Conservation (phyloP, 2,113 vertebrate species). For the Pachypanchax playfairii region DNA sequence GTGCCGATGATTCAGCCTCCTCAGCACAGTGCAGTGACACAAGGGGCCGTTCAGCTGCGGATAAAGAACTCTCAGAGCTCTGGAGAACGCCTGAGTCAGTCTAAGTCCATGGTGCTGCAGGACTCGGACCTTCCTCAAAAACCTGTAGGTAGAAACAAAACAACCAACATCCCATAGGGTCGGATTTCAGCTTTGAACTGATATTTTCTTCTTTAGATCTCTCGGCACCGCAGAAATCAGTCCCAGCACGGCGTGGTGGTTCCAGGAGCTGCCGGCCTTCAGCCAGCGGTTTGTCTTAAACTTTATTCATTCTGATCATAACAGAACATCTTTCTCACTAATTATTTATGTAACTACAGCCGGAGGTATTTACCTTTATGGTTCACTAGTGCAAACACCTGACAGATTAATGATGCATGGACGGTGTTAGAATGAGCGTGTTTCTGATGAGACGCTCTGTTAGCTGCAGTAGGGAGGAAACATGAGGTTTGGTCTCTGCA, state of each 20-base stretch:
- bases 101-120: slow-evolving; percentile 78
- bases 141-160: slow-evolving; percentile 50
- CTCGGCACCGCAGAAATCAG: slow-evolving; percentile 89
- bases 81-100: slow-evolving; percentile 76
- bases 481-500: too few species aligned
- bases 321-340: background rate
- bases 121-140: slow-evolving; percentile 64
- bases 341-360: too few species aligned
- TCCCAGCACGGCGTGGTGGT: slow-evolving; percentile 86
- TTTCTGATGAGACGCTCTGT: too few species aligned
- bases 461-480: too few species aligned
- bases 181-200: background rate
- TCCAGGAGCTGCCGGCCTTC: slow-evolving; percentile 43
- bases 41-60: slow-evolving; percentile 64
- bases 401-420: too few species aligned
- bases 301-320: background rate
- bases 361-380: too few species aligned
- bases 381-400: too few species aligned
- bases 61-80: slow-evolving; percentile 54
- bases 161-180: background rate
- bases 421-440: too few species aligned
- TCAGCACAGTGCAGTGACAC: background rate
- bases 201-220: slow-evolving; percentile 74
- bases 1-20: slow-evolving; percentile 6
- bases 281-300: slow-evolving; percentile 74